These are phyloP conservation scores for Panthera uncia DNA, from an alignment of 2,113 vertebrate genomes.

Conservation along the genomic window DNA sequence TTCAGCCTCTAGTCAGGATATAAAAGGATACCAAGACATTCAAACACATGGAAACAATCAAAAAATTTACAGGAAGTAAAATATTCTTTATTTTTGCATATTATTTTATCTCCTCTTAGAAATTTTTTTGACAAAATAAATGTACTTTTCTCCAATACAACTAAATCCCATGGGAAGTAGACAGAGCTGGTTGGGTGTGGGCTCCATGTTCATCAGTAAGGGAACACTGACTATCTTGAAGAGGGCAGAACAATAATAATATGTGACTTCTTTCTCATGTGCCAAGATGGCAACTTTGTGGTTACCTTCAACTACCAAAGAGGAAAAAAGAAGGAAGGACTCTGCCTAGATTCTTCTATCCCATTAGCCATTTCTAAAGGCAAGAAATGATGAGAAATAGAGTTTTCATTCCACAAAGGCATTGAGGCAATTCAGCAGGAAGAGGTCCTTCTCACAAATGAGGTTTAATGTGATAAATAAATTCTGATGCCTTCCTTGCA, in stretches of 20 bases:
- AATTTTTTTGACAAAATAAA: not conserved
- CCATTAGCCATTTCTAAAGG: not conserved
- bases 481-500: not conserved
- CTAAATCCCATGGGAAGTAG: not conserved
- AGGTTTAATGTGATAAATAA: not conserved
- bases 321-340: not conserved
- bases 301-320: not conserved
- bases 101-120: not conserved
- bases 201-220: not conserved
- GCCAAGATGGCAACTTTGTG: not conserved
- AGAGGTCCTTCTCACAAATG: not conserved
- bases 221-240: not conserved
- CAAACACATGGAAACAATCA: not conserved
- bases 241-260: not conserved
- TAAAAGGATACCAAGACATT: not conserved
- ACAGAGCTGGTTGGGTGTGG: not conserved
- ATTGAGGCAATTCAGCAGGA: not conserved
- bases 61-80: not conserved
- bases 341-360: not conserved
- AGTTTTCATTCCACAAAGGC: not conserved
- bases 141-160: not conserved
- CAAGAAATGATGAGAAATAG: not conserved
- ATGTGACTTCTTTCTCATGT: not conserved
- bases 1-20: not conserved
- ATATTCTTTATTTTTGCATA: not conserved